Percentiles rank a stretch among this genome's conserved stretches.
Conservation (phyloP, 2,888 invertebrate species). For the Polietes domitor region DNA sequence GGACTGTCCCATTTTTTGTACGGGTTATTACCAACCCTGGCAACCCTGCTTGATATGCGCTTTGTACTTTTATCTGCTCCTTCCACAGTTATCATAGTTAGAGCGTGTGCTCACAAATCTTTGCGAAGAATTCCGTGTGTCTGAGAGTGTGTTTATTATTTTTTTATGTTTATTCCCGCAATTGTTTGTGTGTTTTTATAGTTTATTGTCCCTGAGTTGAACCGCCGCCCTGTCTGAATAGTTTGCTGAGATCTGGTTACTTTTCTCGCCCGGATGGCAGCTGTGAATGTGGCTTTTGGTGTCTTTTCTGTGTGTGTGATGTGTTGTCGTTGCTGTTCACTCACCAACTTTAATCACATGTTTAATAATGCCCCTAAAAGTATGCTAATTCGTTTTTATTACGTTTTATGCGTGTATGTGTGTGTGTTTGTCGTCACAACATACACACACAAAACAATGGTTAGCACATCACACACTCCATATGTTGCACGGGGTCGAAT, state of each 20-base stretch:
- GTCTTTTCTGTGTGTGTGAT: neutral
- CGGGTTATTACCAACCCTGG: too few relatives aligned
- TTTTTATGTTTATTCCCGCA: constrained; percentile 35
- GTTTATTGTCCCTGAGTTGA: constrained; percentile 16
- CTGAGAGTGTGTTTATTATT: constrained; percentile 39
- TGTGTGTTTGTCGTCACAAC: neutral
- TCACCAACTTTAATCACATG: constrained; percentile 39
- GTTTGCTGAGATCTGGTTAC: neutral
- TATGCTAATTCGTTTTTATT: constrained; percentile 44
- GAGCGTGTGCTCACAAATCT: constrained; percentile 6
- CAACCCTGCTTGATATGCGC: too few relatives aligned
- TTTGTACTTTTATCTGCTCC: neutral
- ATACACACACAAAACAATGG: neutral
- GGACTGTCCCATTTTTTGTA: too few relatives aligned
- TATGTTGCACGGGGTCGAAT: neutral
- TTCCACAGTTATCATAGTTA: neutral
- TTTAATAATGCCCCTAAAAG: constrained; percentile 37
- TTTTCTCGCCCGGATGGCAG: neutral
- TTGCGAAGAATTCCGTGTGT: constrained; percentile 38
- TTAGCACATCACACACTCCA: neutral
- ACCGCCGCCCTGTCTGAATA: neutral
- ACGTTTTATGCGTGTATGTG: neutral
- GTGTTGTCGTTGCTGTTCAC: neutral
- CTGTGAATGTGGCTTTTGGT: neutral
- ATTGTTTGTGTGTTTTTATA: constrained; percentile 22